These are phyloP conservation scores for Edolisoma coerulescens DNA, from an alignment of 2,113 vertebrate species.

Conservation along the genomic window DNA sequence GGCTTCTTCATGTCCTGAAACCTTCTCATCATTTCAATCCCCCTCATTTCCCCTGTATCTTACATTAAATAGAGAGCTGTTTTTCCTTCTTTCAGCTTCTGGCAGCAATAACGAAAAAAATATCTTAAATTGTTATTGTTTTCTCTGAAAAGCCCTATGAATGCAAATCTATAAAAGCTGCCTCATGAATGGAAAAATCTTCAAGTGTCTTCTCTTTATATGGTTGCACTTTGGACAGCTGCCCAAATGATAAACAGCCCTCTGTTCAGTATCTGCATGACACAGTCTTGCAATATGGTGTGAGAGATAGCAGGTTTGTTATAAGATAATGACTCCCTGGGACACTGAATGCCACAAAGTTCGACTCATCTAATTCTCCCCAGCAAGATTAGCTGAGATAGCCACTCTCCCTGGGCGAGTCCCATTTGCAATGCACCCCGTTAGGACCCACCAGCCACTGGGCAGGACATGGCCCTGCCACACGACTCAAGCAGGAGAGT, in stretches of 20 bases:
- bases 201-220: constrained; percentile 39
- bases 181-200: constrained; percentile 49
- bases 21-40: constrained; percentile 30
- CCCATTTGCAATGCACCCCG: background rate
- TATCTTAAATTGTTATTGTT: constrained; percentile 59
- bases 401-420: background rate
- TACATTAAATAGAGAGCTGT: constrained; percentile 35
- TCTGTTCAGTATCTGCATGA: constrained; percentile 2
- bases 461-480: background rate
- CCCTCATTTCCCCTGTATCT: constrained; percentile 7
- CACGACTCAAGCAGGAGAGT: background rate
- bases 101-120: constrained; percentile 33
- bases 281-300: constrained; percentile 53
- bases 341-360: constrained; percentile 13
- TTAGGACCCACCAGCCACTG: background rate
- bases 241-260: constrained; percentile 56
- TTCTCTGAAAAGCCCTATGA: constrained; percentile 50
- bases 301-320: constrained; percentile 55
- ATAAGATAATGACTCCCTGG: constrained; percentile 55
- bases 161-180: constrained; percentile 52
- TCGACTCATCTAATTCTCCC: constrained; percentile 42
- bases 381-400: constrained; percentile 53
- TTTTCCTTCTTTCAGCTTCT: constrained; percentile 46
- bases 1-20: background rate
- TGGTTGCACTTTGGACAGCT: constrained; percentile 46